Percentiles rank a stretch among this genome's conserved stretches.
Evolutionary conservation across 2,797 vertebrate species (phyloP).

Genomic region (Anabacerthia variegaticeps): DNA sequence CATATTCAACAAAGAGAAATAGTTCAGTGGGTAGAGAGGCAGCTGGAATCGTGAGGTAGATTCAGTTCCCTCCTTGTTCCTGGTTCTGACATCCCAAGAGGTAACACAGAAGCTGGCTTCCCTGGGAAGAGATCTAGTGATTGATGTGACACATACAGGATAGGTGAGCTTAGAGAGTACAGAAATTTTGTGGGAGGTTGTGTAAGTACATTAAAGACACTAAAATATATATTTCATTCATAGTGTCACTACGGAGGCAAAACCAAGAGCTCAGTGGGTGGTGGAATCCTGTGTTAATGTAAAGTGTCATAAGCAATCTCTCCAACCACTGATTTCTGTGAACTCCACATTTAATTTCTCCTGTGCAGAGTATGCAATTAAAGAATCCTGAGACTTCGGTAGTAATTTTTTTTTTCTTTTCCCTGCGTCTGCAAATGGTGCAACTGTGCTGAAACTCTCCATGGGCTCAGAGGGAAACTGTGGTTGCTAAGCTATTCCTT

Average conservation of each 20-base stretch:
- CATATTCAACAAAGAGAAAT: neutral
- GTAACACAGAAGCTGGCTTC: constrained; percentile 47
- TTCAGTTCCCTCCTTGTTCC: constrained; percentile 23
- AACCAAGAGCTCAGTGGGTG: constrained; percentile 66
- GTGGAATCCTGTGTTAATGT: constrained; percentile 68
- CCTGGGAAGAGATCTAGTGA: constrained; percentile 60
- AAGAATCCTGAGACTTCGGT: constrained; percentile 41
- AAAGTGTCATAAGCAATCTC: constrained; percentile 69
- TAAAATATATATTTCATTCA: constrained; percentile 74
- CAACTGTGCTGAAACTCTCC: neutral
- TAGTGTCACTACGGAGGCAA: constrained; percentile 65
- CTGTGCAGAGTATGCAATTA: constrained; percentile 60
- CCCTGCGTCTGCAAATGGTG: neutral
- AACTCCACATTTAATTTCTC: constrained; percentile 60
- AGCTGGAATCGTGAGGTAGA: neutral
- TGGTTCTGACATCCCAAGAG: constrained; percentile 47
- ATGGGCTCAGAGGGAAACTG: neutral
- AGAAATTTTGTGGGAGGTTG: constrained; percentile 72
- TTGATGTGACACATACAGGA: constrained; percentile 70
- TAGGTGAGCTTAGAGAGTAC: constrained; percentile 71
- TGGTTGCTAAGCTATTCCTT: neutral
- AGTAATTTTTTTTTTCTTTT: constrained; percentile 19
- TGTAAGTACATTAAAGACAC: constrained; percentile 69
- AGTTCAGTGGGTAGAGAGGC: constrained; percentile 4
- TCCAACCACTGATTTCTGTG: constrained; percentile 67